These are phyloP conservation scores for Mobula birostris DNA, from an alignment of 2,113 vertebrate genomes.

Conservation along the genomic window DNA sequence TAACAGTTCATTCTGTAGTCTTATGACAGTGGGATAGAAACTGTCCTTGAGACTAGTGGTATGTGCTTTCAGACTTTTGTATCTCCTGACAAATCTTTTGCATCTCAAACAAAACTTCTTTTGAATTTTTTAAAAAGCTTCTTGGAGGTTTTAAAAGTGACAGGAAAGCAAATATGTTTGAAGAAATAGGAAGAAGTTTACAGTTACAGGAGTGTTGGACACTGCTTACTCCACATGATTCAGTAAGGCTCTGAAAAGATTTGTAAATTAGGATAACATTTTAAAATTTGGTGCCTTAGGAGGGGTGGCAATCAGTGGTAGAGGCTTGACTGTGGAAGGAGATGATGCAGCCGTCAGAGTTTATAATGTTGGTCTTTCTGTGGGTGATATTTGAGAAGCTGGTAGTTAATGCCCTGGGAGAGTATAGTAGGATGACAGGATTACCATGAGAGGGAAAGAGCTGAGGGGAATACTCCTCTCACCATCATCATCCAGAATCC, in stretches of 20 bases:
- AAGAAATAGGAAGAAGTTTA: neutral
- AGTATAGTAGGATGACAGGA: neutral
- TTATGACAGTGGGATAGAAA: no score
- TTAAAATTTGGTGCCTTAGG: neutral
- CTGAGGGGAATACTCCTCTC: neutral
- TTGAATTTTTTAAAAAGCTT: neutral
- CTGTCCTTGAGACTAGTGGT: no score
- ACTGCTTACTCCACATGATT: neutral
- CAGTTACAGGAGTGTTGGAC: neutral
- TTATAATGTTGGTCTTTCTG: neutral
- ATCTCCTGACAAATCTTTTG: no score
- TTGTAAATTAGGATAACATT: neutral
- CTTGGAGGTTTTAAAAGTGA: neutral
- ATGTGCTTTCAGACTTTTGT: no score
- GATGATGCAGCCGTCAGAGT: neutral
- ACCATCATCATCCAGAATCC: neutral
- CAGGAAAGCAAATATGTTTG: neutral
- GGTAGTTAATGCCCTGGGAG: neutral
- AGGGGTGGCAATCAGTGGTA: neutral
- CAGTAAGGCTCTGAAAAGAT: neutral
- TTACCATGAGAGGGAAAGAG: neutral
- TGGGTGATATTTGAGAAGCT: neutral
- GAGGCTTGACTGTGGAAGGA: neutral
- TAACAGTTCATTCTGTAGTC: no score
- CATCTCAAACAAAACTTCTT: neutral